phyloP scores from a whole-genome alignment of 2,113 vertebrate species.

The Plectropomus leopardus region DNA sequence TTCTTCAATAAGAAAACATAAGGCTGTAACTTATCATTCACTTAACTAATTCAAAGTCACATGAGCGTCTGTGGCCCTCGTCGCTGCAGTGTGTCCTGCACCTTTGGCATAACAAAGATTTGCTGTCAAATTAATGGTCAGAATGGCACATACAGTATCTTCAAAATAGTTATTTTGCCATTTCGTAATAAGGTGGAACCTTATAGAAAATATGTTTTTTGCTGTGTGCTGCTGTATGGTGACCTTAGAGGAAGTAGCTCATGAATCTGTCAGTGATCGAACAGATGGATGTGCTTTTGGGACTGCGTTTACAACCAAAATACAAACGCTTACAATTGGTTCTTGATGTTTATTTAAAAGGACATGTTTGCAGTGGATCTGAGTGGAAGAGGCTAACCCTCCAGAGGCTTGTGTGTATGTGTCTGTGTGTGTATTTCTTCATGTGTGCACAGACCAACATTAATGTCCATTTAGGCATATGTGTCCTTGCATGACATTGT shows the following conservation, averaged over 20 bases:
- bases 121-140: too few relatives aligned
- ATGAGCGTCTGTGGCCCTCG: too few relatives aligned
- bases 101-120: too few relatives aligned
- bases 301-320: slow-evolving; percentile 39
- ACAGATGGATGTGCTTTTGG: slow-evolving; percentile 43
- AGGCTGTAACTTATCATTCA: neutral
- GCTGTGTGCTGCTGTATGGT: slow-evolving; percentile 9
- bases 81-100: too few relatives aligned
- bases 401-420: neutral
- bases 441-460: neutral
- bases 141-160: too few relatives aligned
- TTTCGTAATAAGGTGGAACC: too few relatives aligned
- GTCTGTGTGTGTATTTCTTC: neutral
- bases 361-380: slow-evolving; percentile 53
- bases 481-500: slow-evolving; percentile 30
- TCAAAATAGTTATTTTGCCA: too few relatives aligned
- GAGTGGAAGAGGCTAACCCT: slow-evolving; percentile 49
- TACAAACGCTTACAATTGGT: slow-evolving; percentile 54
- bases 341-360: slow-evolving; percentile 71
- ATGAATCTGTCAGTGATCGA: slow-evolving; percentile 57
- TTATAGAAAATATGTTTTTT: too few relatives aligned
- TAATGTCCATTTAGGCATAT: slow-evolving; percentile 13
- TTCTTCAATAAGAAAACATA: neutral
- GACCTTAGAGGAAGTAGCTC: slow-evolving; percentile 38
- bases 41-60: too few relatives aligned